Conservation (phyloP, 2,113 vertebrate genomes). For the Hemiprocne comata region DNA sequence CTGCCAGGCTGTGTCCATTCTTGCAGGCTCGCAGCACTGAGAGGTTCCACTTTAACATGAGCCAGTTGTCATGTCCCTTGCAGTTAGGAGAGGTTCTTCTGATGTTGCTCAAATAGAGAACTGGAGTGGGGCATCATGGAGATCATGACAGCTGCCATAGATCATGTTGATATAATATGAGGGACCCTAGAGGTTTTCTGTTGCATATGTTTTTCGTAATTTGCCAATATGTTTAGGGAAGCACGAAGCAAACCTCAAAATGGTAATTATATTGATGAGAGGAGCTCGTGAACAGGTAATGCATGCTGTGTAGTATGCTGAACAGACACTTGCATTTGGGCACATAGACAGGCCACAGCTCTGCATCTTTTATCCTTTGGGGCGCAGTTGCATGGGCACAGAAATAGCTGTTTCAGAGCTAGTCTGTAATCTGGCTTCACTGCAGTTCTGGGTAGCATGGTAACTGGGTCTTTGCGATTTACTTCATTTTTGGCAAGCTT, state of each 20-base stretch:
- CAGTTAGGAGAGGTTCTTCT: constrained; percentile 1
- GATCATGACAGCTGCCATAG: constrained; percentile 2
- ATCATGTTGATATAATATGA: not conserved
- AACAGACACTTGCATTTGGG: not conserved
- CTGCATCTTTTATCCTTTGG: not conserved
- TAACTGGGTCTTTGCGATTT: not conserved
- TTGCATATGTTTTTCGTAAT: not conserved
- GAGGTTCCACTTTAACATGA: not conserved
- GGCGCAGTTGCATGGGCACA: not conserved
- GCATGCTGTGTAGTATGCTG: not conserved
- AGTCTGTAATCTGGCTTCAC: not conserved
- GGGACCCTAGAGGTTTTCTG: not conserved
- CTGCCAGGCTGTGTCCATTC: not conserved
- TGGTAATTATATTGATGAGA: not conserved
- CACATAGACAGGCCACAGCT: not conserved
- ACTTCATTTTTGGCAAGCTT: not conserved
- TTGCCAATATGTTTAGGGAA: not conserved
- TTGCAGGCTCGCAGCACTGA: not conserved
- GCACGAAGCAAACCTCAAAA: not conserved
- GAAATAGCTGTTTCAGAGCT: not conserved
- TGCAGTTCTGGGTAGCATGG: not conserved
- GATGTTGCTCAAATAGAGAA: not conserved
- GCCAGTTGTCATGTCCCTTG: not conserved
- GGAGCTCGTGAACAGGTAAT: not conserved
- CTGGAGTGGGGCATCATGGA: not conserved